Evolutionary conservation across 1,140 invertebrate species (phyloP).

Genomic region (Drosophila bocqueti): DNA sequence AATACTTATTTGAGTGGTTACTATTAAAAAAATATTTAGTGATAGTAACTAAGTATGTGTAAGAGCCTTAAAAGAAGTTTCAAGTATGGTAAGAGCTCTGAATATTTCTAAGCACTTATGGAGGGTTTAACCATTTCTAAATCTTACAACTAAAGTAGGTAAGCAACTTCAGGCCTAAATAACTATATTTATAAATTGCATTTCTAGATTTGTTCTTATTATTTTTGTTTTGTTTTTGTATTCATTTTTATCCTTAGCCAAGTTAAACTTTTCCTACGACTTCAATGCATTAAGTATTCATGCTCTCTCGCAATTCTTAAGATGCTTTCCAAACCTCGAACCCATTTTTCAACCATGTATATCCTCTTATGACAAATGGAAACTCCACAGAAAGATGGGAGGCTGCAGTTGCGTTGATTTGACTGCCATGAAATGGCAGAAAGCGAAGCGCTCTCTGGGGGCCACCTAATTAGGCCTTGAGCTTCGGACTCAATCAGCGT

Average conservation of each 20-base stretch:
- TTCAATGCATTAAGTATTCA: not conserved
- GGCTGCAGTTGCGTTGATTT: slow-evolving; percentile 65
- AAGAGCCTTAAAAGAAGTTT: not conserved
- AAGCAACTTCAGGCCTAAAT: not conserved
- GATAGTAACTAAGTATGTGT: not conserved
- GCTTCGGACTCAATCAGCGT: slow-evolving; percentile 54
- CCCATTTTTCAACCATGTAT: slow-evolving; percentile 2
- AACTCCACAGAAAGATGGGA: slow-evolving; percentile 37
- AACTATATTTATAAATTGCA: not conserved
- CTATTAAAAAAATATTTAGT: not conserved
- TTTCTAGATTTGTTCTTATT: not conserved
- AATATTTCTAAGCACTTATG: not conserved
- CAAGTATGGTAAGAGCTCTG: not conserved
- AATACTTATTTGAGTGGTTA: not conserved
- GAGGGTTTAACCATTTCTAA: not conserved
- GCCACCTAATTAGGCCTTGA: slow-evolving; percentile 57
- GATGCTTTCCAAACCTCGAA: not conserved
- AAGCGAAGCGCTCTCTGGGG: slow-evolving; percentile 38
- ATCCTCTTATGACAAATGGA: slow-evolving; percentile 65
- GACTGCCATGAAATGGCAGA: slow-evolving; percentile 68
- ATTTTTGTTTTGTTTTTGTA: no score
- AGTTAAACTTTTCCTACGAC: not conserved
- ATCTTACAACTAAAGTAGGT: not conserved
- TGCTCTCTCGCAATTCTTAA: not conserved
- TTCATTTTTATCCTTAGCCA: not conserved